These are phyloP conservation scores for Campopleginae sp. DNA, from an alignment of 2,888 invertebrate genomes.

Conservation along the genomic window DNA sequence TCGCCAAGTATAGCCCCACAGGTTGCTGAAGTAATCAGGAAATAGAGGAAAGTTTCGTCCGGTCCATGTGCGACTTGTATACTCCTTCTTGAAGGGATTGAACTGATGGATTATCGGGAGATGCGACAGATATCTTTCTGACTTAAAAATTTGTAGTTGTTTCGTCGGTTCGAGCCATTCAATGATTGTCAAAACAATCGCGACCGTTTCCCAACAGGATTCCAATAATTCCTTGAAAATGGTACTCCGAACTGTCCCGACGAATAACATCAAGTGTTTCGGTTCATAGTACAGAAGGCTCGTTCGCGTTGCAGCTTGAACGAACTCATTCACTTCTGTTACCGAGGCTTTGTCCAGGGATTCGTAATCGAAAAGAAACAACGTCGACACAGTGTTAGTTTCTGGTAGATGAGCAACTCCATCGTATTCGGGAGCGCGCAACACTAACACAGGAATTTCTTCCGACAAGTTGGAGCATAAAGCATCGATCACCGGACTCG, in stretches of 20 bases:
- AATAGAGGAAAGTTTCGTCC: constrained; percentile 52
- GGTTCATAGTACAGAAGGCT: constrained; percentile 18
- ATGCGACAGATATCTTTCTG: not conserved
- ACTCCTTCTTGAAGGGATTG: constrained; percentile 68
- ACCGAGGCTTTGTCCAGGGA: not conserved
- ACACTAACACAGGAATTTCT: not conserved
- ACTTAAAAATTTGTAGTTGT: not conserved
- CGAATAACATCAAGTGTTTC: constrained; percentile 42
- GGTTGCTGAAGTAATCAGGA: constrained; percentile 68
- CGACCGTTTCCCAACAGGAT: constrained; percentile 58
- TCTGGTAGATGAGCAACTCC: not conserved
- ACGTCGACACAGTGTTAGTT: constrained; percentile 3
- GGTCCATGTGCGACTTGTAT: constrained; percentile 39
- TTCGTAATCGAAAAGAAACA: constrained; percentile 40
- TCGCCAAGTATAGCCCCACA: constrained; percentile 67
- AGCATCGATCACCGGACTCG: not conserved
- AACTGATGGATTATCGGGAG: constrained; percentile 60
- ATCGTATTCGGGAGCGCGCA: not conserved
- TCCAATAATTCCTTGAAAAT: constrained; percentile 54
- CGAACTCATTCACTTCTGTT: not conserved
- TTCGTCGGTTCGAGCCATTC: constrained; percentile 38
- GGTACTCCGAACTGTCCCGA: not conserved
- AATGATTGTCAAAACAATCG: constrained; percentile 64
- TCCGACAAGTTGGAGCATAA: not conserved
- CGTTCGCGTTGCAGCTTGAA: constrained; percentile 26